Percentiles rank a stretch among this genome's conserved stretches.
phyloP scores from a whole-genome alignment of 1,140 invertebrate species.

The Leptinotarsa lineolata region DNA sequence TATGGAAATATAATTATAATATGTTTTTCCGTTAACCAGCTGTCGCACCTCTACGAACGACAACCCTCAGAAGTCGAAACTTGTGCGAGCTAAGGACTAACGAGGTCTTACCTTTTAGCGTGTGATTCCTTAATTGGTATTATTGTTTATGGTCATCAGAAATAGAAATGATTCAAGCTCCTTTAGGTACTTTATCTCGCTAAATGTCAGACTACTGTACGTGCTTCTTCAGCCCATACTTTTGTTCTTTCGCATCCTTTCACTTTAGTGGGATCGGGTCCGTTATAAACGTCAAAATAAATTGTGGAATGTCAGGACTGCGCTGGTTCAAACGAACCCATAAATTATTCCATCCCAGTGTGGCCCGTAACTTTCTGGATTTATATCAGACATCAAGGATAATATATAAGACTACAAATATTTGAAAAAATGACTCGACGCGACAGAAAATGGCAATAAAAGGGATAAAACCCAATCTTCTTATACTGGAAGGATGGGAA shows the following conservation, averaged over 20 bases:
- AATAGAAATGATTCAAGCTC: too few relatives aligned
- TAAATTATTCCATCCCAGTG: conserved; percentile 21
- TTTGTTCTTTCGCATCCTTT: neutral
- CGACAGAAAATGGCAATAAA: conserved; percentile 7
- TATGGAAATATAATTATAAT: too few relatives aligned
- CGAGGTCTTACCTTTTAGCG: too few relatives aligned
- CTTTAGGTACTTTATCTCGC: too few relatives aligned
- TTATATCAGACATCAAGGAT: conserved; percentile 6
- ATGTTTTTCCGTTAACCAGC: too few relatives aligned
- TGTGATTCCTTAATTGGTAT: too few relatives aligned
- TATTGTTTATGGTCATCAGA: too few relatives aligned
- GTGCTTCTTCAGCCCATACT: neutral
- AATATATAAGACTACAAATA: conserved; percentile 7
- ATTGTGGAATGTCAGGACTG: conserved; percentile 15
- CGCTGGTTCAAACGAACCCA: conserved; percentile 19
- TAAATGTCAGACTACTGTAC: conserved; percentile 12
- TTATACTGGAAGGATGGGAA: neutral
- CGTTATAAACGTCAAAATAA: conserved; percentile 28
- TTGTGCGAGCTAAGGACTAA: too few relatives aligned
- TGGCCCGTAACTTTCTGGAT: conserved; percentile 13
- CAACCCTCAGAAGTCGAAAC: too few relatives aligned
- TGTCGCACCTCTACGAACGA: too few relatives aligned
- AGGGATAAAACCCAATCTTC: neutral
- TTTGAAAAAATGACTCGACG: conserved; percentile 8
- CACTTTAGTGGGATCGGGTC: conserved; percentile 15